Conservation (phyloP, 2,113 vertebrate species). For the Accipiter cooperii region DNA sequence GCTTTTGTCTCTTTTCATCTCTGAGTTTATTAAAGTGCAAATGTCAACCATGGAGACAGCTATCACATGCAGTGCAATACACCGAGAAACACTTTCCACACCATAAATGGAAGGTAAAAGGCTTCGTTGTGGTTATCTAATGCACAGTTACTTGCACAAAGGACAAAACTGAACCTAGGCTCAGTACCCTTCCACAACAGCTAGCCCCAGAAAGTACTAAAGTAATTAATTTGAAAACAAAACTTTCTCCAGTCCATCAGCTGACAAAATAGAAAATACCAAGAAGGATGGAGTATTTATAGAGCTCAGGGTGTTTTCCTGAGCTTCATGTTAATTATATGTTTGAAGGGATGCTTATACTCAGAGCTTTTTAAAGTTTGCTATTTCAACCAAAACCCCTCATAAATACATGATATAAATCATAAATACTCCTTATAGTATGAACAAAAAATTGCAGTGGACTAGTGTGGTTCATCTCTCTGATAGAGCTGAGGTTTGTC, state of each 20-base stretch:
- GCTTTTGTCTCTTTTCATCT: constrained; percentile 42
- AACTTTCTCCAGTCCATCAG: neutral
- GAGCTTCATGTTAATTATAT: neutral
- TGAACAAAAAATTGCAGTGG: neutral
- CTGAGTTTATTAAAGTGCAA: constrained; percentile 66
- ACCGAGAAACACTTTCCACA: constrained; percentile 35
- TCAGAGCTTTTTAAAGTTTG: neutral
- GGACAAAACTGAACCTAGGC: constrained; percentile 65
- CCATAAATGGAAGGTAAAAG: constrained; percentile 39
- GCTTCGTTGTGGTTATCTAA: constrained; percentile 22
- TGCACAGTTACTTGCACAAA: constrained; percentile 9
- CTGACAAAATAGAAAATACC: neutral
- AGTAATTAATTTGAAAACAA: neutral
- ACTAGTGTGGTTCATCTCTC: neutral
- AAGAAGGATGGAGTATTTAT: neutral
- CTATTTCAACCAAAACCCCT: neutral
- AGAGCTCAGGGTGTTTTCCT: neutral
- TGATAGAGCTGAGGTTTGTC: neutral
- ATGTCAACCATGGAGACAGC: constrained; percentile 56
- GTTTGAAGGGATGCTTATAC: neutral
- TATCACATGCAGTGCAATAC: constrained; percentile 47
- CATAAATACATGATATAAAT: neutral
- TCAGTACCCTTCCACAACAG: neutral
- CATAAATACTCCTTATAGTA: neutral
- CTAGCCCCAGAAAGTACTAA: neutral